Evolutionary conservation across 2,113 vertebrate genomes (phyloP).

Genomic region (Bubo blakistoni): DNA sequence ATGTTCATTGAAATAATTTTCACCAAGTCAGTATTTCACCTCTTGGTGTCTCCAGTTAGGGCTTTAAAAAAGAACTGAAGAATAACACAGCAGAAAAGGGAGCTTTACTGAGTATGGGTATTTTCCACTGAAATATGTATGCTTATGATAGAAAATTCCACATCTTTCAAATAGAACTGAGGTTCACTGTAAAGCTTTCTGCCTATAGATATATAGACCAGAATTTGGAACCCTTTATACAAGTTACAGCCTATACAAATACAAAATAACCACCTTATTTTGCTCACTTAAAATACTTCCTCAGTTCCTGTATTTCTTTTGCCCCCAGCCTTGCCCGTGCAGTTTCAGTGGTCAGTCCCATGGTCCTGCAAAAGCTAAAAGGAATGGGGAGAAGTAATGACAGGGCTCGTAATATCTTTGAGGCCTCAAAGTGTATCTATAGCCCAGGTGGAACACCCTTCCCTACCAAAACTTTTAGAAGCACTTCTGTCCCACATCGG

Average conservation of each 20-base stretch:
- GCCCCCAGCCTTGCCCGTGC: rapidly evolving
- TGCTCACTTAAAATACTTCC: neutral
- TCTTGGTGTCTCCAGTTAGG: neutral
- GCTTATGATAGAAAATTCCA: neutral
- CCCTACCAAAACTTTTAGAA: neutral
- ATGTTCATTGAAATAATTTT: neutral
- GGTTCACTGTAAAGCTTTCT: neutral
- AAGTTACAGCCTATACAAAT: neutral
- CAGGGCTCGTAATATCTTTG: neutral
- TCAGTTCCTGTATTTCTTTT: neutral
- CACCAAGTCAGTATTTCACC: neutral
- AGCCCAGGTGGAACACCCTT: neutral
- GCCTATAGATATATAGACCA: neutral
- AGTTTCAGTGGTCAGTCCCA: neutral
- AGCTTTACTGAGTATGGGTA: neutral
- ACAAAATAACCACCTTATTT: neutral
- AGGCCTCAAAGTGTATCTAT: neutral
- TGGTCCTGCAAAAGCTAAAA: neutral
- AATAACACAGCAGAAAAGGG: neutral
- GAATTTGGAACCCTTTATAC: neutral
- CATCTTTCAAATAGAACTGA: neutral
- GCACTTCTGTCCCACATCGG: neutral
- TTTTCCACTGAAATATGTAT: neutral
- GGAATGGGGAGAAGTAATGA: neutral
- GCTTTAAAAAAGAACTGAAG: neutral